Conservation (phyloP, 2,797 vertebrate species). For the Tokudaia muenninki region DNA sequence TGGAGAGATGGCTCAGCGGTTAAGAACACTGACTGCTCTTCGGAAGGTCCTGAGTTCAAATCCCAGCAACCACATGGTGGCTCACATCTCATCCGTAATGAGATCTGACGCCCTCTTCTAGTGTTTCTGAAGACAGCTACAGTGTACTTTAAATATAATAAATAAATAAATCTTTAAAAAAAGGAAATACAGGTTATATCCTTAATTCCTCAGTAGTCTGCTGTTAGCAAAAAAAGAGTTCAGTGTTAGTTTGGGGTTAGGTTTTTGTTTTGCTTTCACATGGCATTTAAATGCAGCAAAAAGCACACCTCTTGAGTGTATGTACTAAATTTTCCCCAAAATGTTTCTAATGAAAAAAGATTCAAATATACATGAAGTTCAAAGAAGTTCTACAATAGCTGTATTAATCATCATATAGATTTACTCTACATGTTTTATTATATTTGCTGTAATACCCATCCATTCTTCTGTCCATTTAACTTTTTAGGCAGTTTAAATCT, state of each 20-base stretch:
- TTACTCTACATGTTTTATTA: background rate
- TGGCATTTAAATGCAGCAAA: background rate
- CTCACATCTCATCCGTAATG: too few species aligned
- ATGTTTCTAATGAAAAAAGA: background rate
- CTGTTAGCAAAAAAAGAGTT: background rate
- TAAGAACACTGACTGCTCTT: too few species aligned
- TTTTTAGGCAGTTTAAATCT: background rate
- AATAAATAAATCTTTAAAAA: too few species aligned
- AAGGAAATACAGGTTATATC: too few species aligned
- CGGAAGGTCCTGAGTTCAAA: too few species aligned
- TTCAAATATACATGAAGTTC: background rate
- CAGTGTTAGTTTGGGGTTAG: background rate
- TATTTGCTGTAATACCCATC: background rate
- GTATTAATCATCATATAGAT: background rate
- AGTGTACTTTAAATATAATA: too few species aligned
- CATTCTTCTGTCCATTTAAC: background rate
- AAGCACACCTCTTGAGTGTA: background rate
- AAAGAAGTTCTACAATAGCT: background rate
- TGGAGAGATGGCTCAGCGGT: too few species aligned
- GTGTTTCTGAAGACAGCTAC: too few species aligned
- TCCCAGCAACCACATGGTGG: too few species aligned
- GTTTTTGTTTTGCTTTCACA: background rate
- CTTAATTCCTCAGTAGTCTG: background rate
- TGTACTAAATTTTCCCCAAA: background rate
- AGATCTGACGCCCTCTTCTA: too few species aligned